phyloP scores from a whole-genome alignment of 1,140 invertebrate species.

The Drosophila parabipectinata region DNA sequence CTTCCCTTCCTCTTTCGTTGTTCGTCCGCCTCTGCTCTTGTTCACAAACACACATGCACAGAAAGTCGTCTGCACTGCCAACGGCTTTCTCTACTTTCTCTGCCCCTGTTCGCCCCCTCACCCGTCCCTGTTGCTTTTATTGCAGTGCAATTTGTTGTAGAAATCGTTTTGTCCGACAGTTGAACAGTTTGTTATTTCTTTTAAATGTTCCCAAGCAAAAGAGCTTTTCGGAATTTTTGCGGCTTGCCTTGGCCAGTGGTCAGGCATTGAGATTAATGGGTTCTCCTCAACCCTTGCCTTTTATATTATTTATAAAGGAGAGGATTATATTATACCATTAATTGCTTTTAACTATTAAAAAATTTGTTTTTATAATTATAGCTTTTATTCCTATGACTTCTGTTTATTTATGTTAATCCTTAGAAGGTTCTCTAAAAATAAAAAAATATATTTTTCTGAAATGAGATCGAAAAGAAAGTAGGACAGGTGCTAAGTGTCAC shows the following conservation, averaged over 20 bases:
- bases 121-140: conserved; percentile 59
- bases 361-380: neutral
- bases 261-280: conserved; percentile 53
- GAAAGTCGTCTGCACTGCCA: conserved; percentile 48
- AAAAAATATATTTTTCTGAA: conserved; percentile 63
- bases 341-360: too few species aligned
- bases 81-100: conserved; percentile 41
- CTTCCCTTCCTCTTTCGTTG: conserved; percentile 34
- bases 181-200: conserved; percentile 83
- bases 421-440: conserved; percentile 1
- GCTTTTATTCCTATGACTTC: neutral
- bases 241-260: conserved; percentile 60
- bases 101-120: conserved; percentile 19
- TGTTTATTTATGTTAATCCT: neutral
- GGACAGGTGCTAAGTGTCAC: conserved; percentile 72
- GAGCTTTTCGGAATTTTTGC: conserved; percentile 77
- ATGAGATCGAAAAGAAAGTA: conserved; percentile 64
- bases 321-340: neutral
- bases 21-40: conserved; percentile 1
- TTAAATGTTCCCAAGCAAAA: conserved; percentile 77
- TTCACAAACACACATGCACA: conserved; percentile 17
- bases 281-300: neutral
- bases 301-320: neutral
- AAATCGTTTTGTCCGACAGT: conserved; percentile 83
- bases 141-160: conserved; percentile 83